A percentile compares a stretch with the other conserved stretches of the same genome.
phyloP scores from a whole-genome alignment of 2,113 vertebrate species.

The Aegithalos caudatus region DNA sequence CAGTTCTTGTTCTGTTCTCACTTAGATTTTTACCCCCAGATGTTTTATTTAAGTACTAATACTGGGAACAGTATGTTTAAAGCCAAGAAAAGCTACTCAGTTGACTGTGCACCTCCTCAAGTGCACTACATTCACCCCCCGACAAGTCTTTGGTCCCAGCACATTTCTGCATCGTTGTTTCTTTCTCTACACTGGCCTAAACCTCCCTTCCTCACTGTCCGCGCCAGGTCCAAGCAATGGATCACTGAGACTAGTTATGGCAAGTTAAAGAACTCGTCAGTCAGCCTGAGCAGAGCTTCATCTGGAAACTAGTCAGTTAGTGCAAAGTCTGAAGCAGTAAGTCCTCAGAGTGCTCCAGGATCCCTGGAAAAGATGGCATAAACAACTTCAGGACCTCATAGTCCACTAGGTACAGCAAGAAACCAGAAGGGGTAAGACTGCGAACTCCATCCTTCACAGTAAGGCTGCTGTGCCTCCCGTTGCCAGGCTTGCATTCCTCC shows the following conservation, averaged over 20 bases:
- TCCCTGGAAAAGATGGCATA: neutral
- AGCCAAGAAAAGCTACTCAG: neutral
- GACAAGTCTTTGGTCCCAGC: neutral
- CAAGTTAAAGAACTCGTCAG: neutral
- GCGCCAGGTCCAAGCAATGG: neutral
- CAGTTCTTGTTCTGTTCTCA: neutral
- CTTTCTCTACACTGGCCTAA: neutral
- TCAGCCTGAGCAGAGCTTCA: neutral
- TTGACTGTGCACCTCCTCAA: neutral
- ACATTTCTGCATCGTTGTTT: neutral
- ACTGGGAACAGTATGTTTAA: neutral
- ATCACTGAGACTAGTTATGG: neutral
- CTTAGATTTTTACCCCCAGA: neutral
- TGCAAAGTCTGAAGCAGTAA: neutral
- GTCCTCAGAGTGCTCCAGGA: neutral
- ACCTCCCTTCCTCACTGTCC: neutral
- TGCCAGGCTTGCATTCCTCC: neutral
- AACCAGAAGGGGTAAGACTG: neutral
- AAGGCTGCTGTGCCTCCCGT: neutral
- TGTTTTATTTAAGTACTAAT: neutral
- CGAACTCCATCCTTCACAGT: neutral
- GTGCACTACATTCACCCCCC: rapidly evolving
- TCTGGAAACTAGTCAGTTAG: neutral
- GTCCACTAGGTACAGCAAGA: neutral
- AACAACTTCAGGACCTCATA: neutral